Evolutionary conservation across 2,888 invertebrate species (phyloP), one percentile per base, ranked within the genome.

Genomic region (Coleophora deauratella): DNA sequence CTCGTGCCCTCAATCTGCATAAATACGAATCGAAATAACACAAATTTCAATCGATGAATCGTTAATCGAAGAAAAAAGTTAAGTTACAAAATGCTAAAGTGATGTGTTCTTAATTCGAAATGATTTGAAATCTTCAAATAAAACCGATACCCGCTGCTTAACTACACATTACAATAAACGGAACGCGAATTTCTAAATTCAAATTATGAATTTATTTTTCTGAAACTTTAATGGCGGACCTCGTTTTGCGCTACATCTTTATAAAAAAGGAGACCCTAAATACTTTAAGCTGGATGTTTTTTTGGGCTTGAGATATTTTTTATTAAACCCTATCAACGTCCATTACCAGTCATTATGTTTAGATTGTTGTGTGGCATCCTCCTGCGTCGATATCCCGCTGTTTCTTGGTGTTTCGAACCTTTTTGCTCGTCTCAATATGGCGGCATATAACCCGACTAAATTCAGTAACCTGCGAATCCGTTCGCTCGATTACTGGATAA

Each of bases 271-370:
- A 21, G 21, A 21, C 6, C 21, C 6, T 21, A 21, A 21, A 6
- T 21, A n/a, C n/a, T n/a, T n/a, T n/a, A n/a, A n/a, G 33, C 40
- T 35, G 39, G 38, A 38, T 42, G 38, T 47, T 46, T 54, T 58
- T 58, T 52, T 49, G 50, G 39, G 44, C 41, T 43, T 34, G 35
- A 43, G 39, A 48, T 49, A 48, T 62, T 64, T 67, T 67, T 69
- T 64, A 60, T 65, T 52, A 54, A 51, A 55, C 48, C 63, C 66
- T 67, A 73, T 73, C 72, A 69, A 49, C 66, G 68, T 67, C 64
- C 76, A 78, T 78, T 78, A 77, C 66, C 45, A 64, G 64, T 68
- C 71, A 77, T 77, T 76, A 77, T 71, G 72, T 67, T 67, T 64
- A 68, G 69, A 71, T 66, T 65, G 63, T 69, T 68, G 71, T 67